phyloP scores from a whole-genome alignment of 2,113 vertebrate species.

The Glaucidium brasilianum region DNA sequence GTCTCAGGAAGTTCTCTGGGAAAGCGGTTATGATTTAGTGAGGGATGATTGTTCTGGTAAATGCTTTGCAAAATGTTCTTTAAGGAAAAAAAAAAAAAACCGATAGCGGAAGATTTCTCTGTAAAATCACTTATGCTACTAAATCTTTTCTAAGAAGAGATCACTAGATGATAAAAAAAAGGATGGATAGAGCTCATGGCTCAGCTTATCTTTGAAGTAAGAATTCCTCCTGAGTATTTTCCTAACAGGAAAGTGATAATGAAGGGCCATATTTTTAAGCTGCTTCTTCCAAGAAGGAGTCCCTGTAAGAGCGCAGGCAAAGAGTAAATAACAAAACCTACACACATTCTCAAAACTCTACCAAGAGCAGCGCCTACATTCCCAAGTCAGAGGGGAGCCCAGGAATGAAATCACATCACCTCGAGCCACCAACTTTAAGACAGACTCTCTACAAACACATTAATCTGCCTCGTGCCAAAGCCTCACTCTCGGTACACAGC shows the following conservation, averaged over 20 bases:
- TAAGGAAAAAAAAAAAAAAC: rapidly evolving
- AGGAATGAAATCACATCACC: not conserved
- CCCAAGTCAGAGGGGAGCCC: not conserved
- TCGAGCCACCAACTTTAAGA: not conserved
- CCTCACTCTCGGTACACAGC: not conserved
- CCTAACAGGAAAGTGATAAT: not conserved
- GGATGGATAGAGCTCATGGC: not conserved
- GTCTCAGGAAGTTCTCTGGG: not conserved
- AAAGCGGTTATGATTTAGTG: not conserved
- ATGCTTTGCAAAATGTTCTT: not conserved
- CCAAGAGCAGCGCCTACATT: not conserved
- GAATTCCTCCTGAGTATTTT: not conserved
- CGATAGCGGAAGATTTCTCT: not conserved
- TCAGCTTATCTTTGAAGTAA: not conserved
- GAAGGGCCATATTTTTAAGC: not conserved
- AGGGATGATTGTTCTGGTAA: not conserved
- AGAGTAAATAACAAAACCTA: not conserved
- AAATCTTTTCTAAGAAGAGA: not conserved
- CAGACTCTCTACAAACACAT: not conserved
- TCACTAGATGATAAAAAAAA: not conserved
- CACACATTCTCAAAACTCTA: not conserved
- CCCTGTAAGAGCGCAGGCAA: not conserved
- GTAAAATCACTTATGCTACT: not conserved
- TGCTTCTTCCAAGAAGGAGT: not conserved
- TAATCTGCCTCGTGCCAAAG: not conserved